Evolutionary conservation across 2,888 invertebrate species (phyloP), one percentile per base, ranked within the genome.

Genomic region (Ptychoptera albimana): DNA sequence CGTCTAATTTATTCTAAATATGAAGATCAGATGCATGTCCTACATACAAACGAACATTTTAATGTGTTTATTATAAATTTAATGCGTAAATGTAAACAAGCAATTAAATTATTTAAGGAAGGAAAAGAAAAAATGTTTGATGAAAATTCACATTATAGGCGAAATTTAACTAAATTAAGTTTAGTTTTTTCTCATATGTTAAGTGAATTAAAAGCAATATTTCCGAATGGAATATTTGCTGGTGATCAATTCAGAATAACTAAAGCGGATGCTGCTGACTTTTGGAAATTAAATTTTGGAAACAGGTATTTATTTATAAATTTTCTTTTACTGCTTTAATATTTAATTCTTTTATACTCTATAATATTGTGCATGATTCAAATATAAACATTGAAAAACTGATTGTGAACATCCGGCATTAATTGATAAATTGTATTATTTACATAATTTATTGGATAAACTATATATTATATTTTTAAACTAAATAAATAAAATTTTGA

Each of bases 121-220:
- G 94, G 94, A 45, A 94, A 94, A 59, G 94, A 96, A 57, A 91
- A 92, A 65, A 91, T 99, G 91, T 97, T 93, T 65, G 96, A 97
- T 57, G 97, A 97, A 66, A 83, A 85, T 54, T 88, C 88, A 11
- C 87, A 89, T 57, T 94, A 92, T 59, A 74, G 98, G 51, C 74
- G 97, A 54, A 94, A 94, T 67, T 70, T 99, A 58, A 98, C 94
- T 42, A 98, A 97, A 72, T 77, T 97, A 38, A 96, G 96, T 68
- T 76, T 98, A 59, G 96, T 97, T 53, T 98, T 98, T 69, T 96
- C 94, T 63, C 98, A 98, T 73, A 98, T 99, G 96, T 74, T 98
- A 54, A 93, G 94, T 61, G 98, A 99, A 71, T 70, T 99, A 51
- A 97, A 97, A 69, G 96, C 98, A 35, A 83, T 97, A 59, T 98